A percentile compares a stretch with the other conserved stretches of the same genome.
These are phyloP conservation scores for Ischnura elegans DNA, from an alignment of 2,888 invertebrate species.

Conservation along the genomic window DNA sequence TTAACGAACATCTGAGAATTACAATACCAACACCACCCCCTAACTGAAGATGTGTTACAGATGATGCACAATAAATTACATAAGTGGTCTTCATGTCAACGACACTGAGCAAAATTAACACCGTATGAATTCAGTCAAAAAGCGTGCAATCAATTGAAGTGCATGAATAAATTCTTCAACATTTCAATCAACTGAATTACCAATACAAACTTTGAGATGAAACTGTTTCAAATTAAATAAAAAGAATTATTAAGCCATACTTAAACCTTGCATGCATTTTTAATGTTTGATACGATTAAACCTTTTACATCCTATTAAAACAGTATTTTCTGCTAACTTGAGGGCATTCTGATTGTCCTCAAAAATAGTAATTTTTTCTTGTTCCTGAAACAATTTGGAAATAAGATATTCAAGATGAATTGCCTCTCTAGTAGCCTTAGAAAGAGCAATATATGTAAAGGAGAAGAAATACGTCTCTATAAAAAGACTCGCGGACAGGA, in stretches of 20 bases:
- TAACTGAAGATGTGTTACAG: too few relatives aligned
- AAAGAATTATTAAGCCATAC: not conserved
- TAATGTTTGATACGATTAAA: not conserved
- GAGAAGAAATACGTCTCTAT: too few relatives aligned
- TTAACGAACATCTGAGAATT: too few relatives aligned
- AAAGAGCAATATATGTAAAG: conserved; percentile 1
- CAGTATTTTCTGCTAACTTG: not conserved
- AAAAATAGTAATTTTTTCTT: not conserved
- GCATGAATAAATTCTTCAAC: not conserved
- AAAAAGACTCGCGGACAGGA: too few relatives aligned
- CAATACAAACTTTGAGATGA: not conserved
- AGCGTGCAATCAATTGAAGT: not conserved
- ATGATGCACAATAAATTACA: too few relatives aligned
- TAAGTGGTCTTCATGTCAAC: too few relatives aligned
- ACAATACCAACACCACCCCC: too few relatives aligned
- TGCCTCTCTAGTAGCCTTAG: not conserved
- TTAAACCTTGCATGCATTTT: not conserved
- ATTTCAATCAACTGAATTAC: not conserved
- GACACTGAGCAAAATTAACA: not conserved
- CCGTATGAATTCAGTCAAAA: not conserved
- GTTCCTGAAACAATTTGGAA: not conserved
- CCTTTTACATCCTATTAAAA: not conserved
- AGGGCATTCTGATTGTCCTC: not conserved
- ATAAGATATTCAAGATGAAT: not conserved
- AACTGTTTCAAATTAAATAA: not conserved